These are phyloP conservation scores for Halcyon leucocephala DNA, from an alignment of 2,797 vertebrate species.

Conservation along the genomic window DNA sequence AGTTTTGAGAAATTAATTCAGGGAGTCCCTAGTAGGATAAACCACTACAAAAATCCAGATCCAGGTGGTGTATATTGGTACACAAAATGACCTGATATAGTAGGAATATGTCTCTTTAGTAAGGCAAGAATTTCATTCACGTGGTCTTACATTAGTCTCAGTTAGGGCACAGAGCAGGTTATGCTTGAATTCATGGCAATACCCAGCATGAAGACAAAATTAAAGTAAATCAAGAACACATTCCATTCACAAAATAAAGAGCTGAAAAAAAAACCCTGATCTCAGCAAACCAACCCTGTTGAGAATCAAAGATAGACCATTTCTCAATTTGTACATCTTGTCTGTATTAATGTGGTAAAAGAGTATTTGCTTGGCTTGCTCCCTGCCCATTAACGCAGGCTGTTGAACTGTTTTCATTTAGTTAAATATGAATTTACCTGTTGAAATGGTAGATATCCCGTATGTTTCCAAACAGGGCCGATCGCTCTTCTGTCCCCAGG, in stretches of 20 bases:
- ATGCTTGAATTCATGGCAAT: not conserved
- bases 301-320: not conserved
- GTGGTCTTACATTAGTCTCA: not conserved
- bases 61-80: not conserved
- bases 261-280: not conserved
- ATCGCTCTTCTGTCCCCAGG: conserved; percentile 89
- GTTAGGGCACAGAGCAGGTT: not conserved
- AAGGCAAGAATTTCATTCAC: not conserved
- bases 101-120: not conserved
- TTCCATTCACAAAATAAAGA: not conserved
- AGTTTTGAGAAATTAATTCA: not conserved
- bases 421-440: conserved; percentile 81
- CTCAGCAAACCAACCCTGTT: not conserved
- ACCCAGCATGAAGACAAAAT: not conserved
- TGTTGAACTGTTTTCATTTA: not conserved
- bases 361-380: not conserved
- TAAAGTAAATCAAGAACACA: not conserved
- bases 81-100: not conserved
- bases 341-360: not conserved
- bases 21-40: not conserved
- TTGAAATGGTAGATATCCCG: conserved; percentile 95
- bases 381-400: not conserved
- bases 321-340: not conserved
- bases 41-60: not conserved
- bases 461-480: conserved; percentile 96